Percentiles rank a stretch among this genome's conserved stretches.
These are phyloP conservation scores for Zygaena filipendulae DNA, from an alignment of 2,888 invertebrate genomes.

Conservation along the genomic window DNA sequence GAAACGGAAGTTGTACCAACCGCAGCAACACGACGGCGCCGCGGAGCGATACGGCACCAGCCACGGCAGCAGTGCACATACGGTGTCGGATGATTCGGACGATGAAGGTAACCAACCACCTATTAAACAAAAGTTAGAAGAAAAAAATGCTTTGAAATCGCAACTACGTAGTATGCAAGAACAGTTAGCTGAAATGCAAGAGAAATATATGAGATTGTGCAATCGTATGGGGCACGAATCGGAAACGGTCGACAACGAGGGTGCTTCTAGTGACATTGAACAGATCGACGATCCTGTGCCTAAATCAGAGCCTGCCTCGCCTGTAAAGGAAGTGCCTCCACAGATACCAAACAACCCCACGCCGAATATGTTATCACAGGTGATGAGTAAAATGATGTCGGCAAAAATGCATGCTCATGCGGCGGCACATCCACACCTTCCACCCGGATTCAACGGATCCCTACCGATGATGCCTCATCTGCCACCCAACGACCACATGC, in stretches of 20 bases:
- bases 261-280: conserved; percentile 79
- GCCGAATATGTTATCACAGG: conserved; percentile 71
- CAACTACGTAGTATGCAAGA: conserved; percentile 90
- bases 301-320: conserved; percentile 69
- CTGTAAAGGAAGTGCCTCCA: conserved; percentile 61
- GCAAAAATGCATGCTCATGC: conserved; percentile 70
- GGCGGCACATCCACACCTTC: conserved; percentile 64
- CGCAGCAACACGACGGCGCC: conserved; percentile 88
- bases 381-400: conserved; percentile 75
- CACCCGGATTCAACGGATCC: conserved; percentile 70
- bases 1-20: conserved; percentile 95
- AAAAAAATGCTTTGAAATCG: conserved; percentile 86
- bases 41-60: conserved; percentile 69
- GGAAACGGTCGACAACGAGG: conserved; percentile 79
- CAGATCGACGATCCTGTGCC: conserved; percentile 58
- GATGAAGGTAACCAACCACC: conserved; percentile 82
- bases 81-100: conserved; percentile 76
- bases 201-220: conserved; percentile 88
- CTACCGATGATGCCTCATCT: conserved; percentile 69
- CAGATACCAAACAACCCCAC: conserved; percentile 48
- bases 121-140: conserved; percentile 85
- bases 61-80: conserved; percentile 55
- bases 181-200: conserved; percentile 91
- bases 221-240: conserved; percentile 86
- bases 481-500: conserved; percentile 61